Conservation (phyloP, 2,113 vertebrate genomes). For the Chloroceryle aenea region DNA sequence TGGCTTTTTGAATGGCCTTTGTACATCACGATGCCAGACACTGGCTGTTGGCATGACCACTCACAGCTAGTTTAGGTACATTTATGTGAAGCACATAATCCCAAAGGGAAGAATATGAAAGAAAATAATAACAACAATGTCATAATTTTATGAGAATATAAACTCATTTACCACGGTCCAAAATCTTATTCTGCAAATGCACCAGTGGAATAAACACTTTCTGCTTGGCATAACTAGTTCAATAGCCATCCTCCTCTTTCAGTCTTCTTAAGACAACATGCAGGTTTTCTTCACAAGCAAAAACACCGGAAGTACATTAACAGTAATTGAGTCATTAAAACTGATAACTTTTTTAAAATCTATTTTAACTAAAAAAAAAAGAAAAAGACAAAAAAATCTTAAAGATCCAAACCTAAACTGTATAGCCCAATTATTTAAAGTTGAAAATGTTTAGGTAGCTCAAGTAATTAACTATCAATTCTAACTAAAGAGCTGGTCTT, state of each 20-base stretch:
- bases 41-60: background rate
- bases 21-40: background rate
- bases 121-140: background rate
- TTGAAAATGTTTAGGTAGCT: background rate
- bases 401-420: background rate
- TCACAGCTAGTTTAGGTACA: too few relatives aligned
- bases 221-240: background rate
- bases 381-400: background rate
- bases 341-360: too few relatives aligned
- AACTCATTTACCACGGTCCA: background rate
- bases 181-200: background rate
- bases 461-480: background rate
- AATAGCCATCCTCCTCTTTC: background rate
- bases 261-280: background rate
- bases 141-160: background rate
- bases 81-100: background rate
- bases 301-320: background rate
- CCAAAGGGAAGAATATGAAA: background rate
- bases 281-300: background rate
- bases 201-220: background rate
- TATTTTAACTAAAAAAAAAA: background rate
- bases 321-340: background rate
- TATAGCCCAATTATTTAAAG: rapidly evolving
- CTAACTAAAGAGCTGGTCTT: background rate
- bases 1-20: background rate